Base-by-base conservation (phyloP, 2,888 invertebrate genomes). In the Pseudoips prasinana region DNA sequence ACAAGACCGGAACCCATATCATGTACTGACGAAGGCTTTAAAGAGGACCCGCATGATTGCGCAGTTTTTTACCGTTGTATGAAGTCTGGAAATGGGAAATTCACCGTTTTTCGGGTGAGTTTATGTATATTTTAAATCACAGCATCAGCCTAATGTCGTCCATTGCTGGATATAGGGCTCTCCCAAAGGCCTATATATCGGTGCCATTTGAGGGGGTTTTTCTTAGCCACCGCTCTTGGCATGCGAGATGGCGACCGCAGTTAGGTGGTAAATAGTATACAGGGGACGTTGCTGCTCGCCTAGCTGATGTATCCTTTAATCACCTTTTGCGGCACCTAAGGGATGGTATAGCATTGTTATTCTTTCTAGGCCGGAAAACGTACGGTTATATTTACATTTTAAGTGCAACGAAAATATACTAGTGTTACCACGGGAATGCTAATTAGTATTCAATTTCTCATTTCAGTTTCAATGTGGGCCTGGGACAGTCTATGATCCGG, bases 1-100 rank as follows among this genome's bases (percentile, higher is more conserved):
- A 39, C 46, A 6, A 71, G 67, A 45, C 76, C 76, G 1, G 74
- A 77, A 22, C 73, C 81, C 10, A 90, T 92, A 48, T 65, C 79
- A 17, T 95, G 95, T 61, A 76, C 78, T 1, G 77, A 86, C 9
- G 94, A 94, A 73, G 96, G 95, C 10, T 94, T 94, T 46, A 91
- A 92, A 67, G 89, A 91, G 1, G 94, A 95, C 68, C 90, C 92
- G n/a, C 67, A 69, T n/a, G 90, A 94, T 63, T 96, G 96, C 64
- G 87, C 89, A 28, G 82, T 91, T 30, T 96, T 95, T 78, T 95
- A 95, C 68, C 90, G 95, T 60, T 96, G 96, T 55, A 91, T 94
- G 8, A 87, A 90, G 55, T 91, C 91, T 63, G 90, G 90, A 37
- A 81, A 81, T 37, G 85, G 86, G 24, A 86, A 80, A 48, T 87